phyloP scores from a whole-genome alignment of 2,888 invertebrate genomes.

The Trypoxylon attenuatum region DNA sequence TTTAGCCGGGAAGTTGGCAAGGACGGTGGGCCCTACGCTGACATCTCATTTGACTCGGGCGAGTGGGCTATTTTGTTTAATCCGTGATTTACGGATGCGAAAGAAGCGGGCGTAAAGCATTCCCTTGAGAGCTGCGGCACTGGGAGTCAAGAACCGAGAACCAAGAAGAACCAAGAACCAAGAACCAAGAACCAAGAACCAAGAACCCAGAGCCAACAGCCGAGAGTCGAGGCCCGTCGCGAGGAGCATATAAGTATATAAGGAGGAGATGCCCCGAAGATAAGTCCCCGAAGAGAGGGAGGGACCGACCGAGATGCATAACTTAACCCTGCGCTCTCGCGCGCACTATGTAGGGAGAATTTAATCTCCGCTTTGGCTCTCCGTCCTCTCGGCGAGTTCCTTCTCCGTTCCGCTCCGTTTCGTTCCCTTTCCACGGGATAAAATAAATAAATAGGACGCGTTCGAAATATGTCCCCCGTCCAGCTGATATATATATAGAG shows the following conservation, averaged over 20 bases:
- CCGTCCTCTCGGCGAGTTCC: not conserved
- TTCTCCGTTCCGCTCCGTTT: conserved; percentile 16
- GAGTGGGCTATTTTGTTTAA: conserved; percentile 66
- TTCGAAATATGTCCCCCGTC: conserved; percentile 66
- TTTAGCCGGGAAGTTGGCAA: conserved; percentile 41
- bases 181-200: too few species aligned
- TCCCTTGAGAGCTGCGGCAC: conserved; percentile 43
- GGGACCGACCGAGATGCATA: conserved; percentile 67
- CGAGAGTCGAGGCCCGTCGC: conserved; percentile 35
- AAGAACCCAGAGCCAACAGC: too few species aligned
- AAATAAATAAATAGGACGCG: conserved; percentile 66
- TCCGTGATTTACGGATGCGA: conserved; percentile 67
- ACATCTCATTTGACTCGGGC: conserved; percentile 66
- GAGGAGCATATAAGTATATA: conserved; percentile 20
- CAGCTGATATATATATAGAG: conserved; percentile 66
- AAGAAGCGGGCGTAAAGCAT: conserved; percentile 46
- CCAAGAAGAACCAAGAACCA: too few species aligned
- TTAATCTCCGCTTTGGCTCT: conserved; percentile 59
- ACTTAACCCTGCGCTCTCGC: conserved; percentile 61
- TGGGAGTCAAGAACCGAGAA: too few species aligned
- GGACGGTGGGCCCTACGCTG: conserved; percentile 55
- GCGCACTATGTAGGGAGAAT: conserved; percentile 60
- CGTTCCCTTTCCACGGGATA: conserved; percentile 42
- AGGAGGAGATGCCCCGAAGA: conserved; percentile 64
- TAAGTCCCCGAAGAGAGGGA: conserved; percentile 60